Base-by-base conservation (phyloP, 1,140 invertebrate species). In the Leptinotarsa undecemlineata region DNA sequence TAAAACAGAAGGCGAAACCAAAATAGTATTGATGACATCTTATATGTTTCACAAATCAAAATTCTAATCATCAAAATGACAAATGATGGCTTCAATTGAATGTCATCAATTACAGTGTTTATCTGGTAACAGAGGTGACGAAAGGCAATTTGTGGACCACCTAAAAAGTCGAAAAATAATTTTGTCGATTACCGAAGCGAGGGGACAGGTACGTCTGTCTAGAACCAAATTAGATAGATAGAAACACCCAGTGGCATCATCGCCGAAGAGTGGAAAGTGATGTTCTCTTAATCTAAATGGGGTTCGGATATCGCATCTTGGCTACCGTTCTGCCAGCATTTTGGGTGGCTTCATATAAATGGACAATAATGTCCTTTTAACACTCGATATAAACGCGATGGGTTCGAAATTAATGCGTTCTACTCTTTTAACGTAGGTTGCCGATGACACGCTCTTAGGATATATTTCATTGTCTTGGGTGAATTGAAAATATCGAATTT, bases 301-400 rank as follows among this genome's bases (percentile, higher is more conserved):
- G 74, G 66, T 57, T 70, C 64, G 74, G 70, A 69, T 76, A 78
- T 78, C 77, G 74, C 42, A 70, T 77, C 72, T 75, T 72, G 68
- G 77, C 77, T 78, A 78, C 77, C 77, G 77, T 76, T 71, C 77
- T 78, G 77, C 74, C 77, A 78, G 62, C 77, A 71, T 73, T 78
- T 78, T 78, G 77, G 77, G 77, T 78, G 77, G 77, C 77, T 73
- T 76, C 77, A 74, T 78, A 78, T 78, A 78, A 78, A 78, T 74
- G 77, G 72, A 76, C 77, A 78, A 78, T 76, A 78, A 78, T 78
- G 77, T 76, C 73, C 74, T 76, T 78, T 76, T 76, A 78, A 78
- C 77, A 78, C 77, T 76, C 67, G 77, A 78, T 78, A 78, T 76
- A 20, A 21, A 15, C 20, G 17, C 21, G 77, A 76, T 71, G 74